Conservation (phyloP, 2,888 invertebrate genomes). For the Ophion ellenae region DNA sequence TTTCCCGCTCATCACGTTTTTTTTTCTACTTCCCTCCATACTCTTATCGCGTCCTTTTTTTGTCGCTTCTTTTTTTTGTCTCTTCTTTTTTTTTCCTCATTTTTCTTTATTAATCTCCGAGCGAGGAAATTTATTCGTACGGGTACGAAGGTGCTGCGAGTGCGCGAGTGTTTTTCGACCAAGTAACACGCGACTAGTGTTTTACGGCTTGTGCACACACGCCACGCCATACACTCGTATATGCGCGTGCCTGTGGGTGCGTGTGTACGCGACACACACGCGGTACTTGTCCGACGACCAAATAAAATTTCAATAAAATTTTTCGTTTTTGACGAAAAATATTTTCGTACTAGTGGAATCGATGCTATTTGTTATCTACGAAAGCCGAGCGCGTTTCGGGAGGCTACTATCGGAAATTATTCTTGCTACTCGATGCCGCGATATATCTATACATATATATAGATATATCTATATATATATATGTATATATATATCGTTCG, state of each 20-base stretch:
- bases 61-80: neutral
- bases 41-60: slow-evolving; percentile 21
- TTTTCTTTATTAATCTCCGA: neutral
- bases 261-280: slow-evolving; percentile 3
- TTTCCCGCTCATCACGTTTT: slow-evolving; percentile 36
- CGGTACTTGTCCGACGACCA: slow-evolving; percentile 2
- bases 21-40: neutral
- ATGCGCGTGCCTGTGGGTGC: neutral
- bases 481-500: slow-evolving; percentile 29
- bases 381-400: slow-evolving; percentile 10
- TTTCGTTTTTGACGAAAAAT: neutral
- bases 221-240: neutral
- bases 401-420: slow-evolving; percentile 56
- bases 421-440: slow-evolving; percentile 16
- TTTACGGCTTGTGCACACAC: neutral
- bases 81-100: neutral
- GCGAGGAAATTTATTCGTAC: slow-evolving; percentile 13
- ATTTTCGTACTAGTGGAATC: neutral
- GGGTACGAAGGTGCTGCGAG: slow-evolving; percentile 3
- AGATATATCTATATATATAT: neutral
- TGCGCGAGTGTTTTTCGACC: slow-evolving; percentile 50
- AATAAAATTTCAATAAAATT: slow-evolving; percentile 3
- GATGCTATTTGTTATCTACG: neutral
- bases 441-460: neutral
- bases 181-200: slow-evolving; percentile 26